Evolutionary conservation across 2,888 invertebrate genomes (phyloP), one percentile per base, ranked within the genome.

Genomic region (Phyllotreta striolata): DNA sequence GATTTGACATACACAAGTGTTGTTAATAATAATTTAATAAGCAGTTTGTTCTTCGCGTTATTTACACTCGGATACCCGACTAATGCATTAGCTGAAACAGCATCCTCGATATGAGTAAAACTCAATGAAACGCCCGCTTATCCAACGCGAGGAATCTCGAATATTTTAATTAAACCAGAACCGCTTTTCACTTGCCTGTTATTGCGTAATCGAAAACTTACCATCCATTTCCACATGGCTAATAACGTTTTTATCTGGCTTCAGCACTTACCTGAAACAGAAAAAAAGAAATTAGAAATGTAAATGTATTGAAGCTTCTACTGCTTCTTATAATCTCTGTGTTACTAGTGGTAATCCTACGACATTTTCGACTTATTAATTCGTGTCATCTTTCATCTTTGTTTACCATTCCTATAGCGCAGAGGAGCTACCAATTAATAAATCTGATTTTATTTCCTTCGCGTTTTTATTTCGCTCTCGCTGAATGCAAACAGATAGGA

Each of bases 91-190:
- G 10, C 37, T 37, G 49, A 49, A 49, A 49, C 35, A 49, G 49
- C 37, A 9, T 49, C 35, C 47, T 24, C 47, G 34, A 47, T 12
- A 6, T 47, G 14, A 51, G 10, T 37, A 35, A 37, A 51, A 51
- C 10, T n/a, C 51, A 37, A 51, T 35, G 37, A 12, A 51, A 35
- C 14, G 51, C 7, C 51, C 51, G 37, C 51, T 51, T 47, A 10
- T 51, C 10, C 37, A 37, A 10, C 24, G 24, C 1, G 38, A 35
- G 51, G 51, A 6, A 51, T 51, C n/a, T 51, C 51, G 38, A 51
- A 37, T 51, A 51, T 51, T 51, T 51, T 51, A 51, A 51, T 51
- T 51, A 51, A 51, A 51, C 38, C 51, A 37, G 37, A 51, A 34
- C 35, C 9, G 51, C 51, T 34, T 14, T 51, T 51, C n/a, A 35